Percentiles rank a stretch among this genome's conserved stretches.
Evolutionary conservation across 2,113 vertebrate species (phyloP).

Genomic region (Hemibagrus wyckioides): DNA sequence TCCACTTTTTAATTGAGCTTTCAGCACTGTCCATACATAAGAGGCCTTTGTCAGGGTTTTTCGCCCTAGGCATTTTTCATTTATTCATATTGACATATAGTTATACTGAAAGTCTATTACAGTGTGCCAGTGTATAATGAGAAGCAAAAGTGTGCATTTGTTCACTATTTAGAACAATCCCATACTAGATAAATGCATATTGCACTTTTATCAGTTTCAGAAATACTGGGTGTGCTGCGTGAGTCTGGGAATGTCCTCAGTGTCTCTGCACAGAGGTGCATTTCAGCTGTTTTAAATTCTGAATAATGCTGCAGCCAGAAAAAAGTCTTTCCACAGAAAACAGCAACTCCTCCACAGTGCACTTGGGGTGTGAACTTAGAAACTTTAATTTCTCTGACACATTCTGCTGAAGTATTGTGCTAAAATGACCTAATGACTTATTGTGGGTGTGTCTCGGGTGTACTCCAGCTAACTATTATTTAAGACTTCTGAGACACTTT

Average conservation of each 20-base stretch:
- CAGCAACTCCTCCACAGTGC: background rate
- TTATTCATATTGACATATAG: background rate
- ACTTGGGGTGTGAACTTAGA: background rate
- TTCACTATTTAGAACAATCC: background rate
- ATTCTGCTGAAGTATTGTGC: conserved; percentile 23
- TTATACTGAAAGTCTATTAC: background rate
- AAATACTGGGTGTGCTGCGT: background rate
- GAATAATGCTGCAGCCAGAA: background rate
- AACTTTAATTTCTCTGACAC: conserved; percentile 1
- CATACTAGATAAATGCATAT: background rate
- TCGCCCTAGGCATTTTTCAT: background rate
- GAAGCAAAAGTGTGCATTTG: background rate
- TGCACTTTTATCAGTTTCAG: background rate
- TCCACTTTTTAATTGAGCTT: background rate
- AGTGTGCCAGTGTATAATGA: background rate
- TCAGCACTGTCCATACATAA: background rate
- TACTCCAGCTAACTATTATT: background rate
- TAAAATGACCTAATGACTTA: conserved; percentile 21
- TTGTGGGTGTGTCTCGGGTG: background rate
- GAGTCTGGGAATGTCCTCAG: conserved; percentile 5
- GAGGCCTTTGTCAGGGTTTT: background rate
- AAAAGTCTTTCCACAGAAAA: background rate
- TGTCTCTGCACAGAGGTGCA: background rate
- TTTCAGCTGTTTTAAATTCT: background rate
- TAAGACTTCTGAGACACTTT: conserved; percentile 23